Evolutionary conservation across 2,113 vertebrate species (phyloP), one percentile per base, ranked within the genome.

Genomic region (Noturus placidus): DNA sequence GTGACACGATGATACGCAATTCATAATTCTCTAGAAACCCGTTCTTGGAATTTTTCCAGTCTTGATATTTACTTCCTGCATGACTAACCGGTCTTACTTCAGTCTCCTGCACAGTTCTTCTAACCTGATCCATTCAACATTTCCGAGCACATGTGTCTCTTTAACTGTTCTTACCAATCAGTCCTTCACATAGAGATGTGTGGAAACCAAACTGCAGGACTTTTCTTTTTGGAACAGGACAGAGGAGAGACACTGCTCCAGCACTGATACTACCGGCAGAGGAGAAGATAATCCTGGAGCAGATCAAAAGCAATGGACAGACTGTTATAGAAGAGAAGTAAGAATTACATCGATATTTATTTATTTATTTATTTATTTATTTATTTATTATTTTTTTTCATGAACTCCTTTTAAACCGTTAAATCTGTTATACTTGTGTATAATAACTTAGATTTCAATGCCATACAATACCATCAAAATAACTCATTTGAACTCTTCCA

Each of bases 271-370:
- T 98, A 91, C 97, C 97, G 5, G 96, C 97, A 82, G 97, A 97
- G 88, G 97, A 97, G 90, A 99, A 97, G 91, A 96, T 98, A 87
- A 96, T 96, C 89, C 91, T 97, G 76, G 97, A 98, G 90, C 97
- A 97, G 92, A 96, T 95, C 87, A 97, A 94, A 94, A 97, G 96
- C 92, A 99, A 99, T 2, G 97, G 98, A 89, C 97, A 98, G 92
- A 97, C 95, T 87, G 94, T 96, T 90, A 94, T 93, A 84, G 97
- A 98, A 91, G 97, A 99, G 91, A 99, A 98, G 98, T 99, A 97
- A 97, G 97, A 92, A 22, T 4, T 38, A 61, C 30, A 61, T 35
- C n/a, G 56, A 25, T 38, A n/a, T n/a, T n/a, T n/a, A n/a, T n/a
- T n/a, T n/a, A n/a, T n/a, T n/a, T n/a, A n/a, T n/a, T n/a, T n/a